Percentiles rank a stretch among this genome's conserved stretches.
These are phyloP conservation scores for Pseudobourletiella spinata DNA, from an alignment of 1,140 invertebrate species.

Conservation along the genomic window DNA sequence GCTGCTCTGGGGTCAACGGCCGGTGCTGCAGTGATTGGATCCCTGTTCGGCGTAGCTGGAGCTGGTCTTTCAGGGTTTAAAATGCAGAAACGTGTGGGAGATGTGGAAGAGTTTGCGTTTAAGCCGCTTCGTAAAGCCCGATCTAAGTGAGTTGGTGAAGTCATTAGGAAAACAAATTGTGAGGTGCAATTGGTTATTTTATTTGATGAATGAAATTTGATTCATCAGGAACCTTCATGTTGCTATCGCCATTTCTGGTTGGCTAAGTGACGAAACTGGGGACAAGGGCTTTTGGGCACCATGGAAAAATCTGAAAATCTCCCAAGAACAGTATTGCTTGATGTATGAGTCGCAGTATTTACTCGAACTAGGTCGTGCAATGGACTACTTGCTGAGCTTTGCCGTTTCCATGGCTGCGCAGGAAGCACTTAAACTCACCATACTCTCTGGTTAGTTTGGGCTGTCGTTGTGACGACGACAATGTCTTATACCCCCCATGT, in stretches of 20 bases:
- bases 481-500: not conserved
- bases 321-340: conserved; percentile 59
- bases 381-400: conserved; percentile 55
- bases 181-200: too few species aligned
- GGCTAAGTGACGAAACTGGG: conserved; percentile 48
- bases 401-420: conserved; percentile 59
- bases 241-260: conserved; percentile 58
- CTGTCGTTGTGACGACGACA: not conserved
- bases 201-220: too few species aligned
- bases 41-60: conserved; percentile 59
- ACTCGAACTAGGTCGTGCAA: conserved; percentile 53
- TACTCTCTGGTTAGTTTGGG: conserved; percentile 51
- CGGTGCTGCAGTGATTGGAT: conserved; percentile 56
- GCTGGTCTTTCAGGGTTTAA: conserved; percentile 55
- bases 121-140: conserved; percentile 43
- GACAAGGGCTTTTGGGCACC: conserved; percentile 47
- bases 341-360: conserved; percentile 61
- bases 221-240: conserved; percentile 50
- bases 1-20: conserved; percentile 49
- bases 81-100: conserved; percentile 61
- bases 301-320: conserved; percentile 53
- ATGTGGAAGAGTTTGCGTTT: conserved; percentile 62
- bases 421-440: conserved; percentile 63
- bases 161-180: too few species aligned
- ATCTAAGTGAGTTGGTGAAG: conserved; percentile 22